Evolutionary conservation across 2,113 vertebrate genomes (phyloP).

Genomic region (Catharus bicknelli): DNA sequence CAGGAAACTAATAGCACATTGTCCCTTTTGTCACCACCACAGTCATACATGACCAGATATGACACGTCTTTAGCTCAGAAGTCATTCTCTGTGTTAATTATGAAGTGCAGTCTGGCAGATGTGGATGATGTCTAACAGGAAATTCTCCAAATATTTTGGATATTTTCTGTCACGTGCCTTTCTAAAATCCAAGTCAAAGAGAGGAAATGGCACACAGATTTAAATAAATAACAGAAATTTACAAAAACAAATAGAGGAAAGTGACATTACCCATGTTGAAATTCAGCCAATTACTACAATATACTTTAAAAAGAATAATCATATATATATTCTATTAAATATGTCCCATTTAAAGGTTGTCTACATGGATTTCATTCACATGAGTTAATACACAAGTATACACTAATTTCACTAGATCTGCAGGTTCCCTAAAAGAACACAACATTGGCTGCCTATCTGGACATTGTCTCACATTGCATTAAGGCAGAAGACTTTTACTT

Average conservation of each 20-base stretch:
- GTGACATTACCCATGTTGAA: neutral
- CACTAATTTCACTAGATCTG: neutral
- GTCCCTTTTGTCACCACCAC: neutral
- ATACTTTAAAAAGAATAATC: neutral
- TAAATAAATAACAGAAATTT: neutral
- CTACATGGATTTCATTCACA: neutral
- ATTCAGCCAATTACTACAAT: neutral
- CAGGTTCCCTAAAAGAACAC: neutral
- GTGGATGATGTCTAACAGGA: neutral
- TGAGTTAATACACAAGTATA: neutral
- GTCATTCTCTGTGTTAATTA: neutral
- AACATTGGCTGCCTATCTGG: neutral
- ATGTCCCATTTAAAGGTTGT: neutral
- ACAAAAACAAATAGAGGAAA: neutral
- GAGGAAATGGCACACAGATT: neutral
- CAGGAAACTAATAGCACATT: neutral
- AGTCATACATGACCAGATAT: neutral
- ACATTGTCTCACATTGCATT: neutral
- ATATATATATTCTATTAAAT: neutral
- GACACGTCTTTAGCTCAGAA: neutral
- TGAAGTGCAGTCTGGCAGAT: neutral
- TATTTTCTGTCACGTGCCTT: neutral
- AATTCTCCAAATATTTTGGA: neutral
- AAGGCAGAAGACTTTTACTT: neutral
- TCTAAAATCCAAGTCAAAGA: neutral